Evolutionary conservation across 2,797 vertebrate genomes (phyloP), one percentile per base, ranked within the genome.

Genomic region (Poecilia wingei): DNA sequence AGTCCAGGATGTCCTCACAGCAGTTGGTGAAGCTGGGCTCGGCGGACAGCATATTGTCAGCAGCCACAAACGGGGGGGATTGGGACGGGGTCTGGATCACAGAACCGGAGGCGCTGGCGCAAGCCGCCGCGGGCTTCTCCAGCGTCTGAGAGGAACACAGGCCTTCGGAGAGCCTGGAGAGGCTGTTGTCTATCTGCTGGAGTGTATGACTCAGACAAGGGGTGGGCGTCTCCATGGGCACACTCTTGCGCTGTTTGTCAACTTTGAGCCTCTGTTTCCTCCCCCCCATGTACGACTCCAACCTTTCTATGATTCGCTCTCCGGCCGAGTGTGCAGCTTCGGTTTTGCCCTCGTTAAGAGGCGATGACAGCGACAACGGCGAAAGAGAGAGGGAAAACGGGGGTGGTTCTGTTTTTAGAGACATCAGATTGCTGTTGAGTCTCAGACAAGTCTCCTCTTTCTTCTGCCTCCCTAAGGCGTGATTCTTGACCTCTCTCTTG

Each of bases 181-280:
- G 93, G 81, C 95, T 96, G 86, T 95, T 95, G 91, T 96, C 96
- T 74, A 96, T 96, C 86, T 96, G 95, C 61, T 95, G 89, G 79
- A 96, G 93, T 45, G 94, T 95, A 78, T 96, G 95, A 93, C 95
- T 95, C 75, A 95, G 95, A 83, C 95, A 95, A 69, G 88, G 82
- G 59, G 92, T 84, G 84, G 93, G 88, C 39, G 87, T 87, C 79
- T 94, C 92, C 16, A 82, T 85, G 3, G 84, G 85, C 57, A 86
- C 93, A 81, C 83, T 90, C 78, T 90, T 92, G 46, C 84, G 86
- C 1, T 59, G 41, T 68, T 91, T 86, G 83, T 93, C 92, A 83
- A 86, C 81, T 91, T 92, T 91, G 74, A 89, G 84, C 80, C 91
- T 89, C 75, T 83, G 91, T 61, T 94, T 94, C 82, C 89, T 93